Conservation (phyloP, 2,888 invertebrate genomes). For the Chrysina gloriosa region DNA sequence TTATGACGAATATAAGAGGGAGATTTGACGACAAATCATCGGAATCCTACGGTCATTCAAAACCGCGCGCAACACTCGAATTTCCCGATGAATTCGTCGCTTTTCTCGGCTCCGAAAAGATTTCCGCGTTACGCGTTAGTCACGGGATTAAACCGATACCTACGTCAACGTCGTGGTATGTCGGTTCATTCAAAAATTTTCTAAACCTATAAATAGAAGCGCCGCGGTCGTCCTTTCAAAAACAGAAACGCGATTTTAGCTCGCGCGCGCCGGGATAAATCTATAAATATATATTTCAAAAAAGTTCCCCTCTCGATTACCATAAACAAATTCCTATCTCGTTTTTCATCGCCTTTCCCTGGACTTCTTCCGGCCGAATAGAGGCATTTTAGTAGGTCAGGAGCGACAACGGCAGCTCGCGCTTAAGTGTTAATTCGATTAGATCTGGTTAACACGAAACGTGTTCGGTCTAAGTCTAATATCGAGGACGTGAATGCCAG, state of each 20-base stretch:
- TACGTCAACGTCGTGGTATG: background rate
- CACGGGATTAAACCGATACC: background rate
- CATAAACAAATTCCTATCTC: no score
- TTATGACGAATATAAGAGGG: background rate
- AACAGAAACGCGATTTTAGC: background rate
- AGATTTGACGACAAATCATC: background rate
- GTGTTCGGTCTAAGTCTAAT: no score
- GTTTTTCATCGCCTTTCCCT: no score
- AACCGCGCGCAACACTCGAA: constrained; percentile 8
- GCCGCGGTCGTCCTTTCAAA: background rate
- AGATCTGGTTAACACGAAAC: no score
- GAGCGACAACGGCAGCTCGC: no score
- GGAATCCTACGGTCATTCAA: no score
- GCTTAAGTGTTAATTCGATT: no score
- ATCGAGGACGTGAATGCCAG: no score
- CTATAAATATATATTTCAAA: no score
- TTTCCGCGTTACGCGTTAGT: constrained; percentile 1
- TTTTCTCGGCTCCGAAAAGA: background rate
- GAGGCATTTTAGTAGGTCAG: no score
- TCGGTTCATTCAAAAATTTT: constrained; percentile 9
- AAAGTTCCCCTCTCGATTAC: no score
- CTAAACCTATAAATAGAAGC: background rate
- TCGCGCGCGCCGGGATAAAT: background rate
- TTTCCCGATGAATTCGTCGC: background rate
- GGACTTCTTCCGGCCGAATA: no score